A percentile compares a stretch with the other conserved stretches of the same genome.
Conservation (phyloP, 2,113 vertebrate species). For the Epinephelus lanceolatus region DNA sequence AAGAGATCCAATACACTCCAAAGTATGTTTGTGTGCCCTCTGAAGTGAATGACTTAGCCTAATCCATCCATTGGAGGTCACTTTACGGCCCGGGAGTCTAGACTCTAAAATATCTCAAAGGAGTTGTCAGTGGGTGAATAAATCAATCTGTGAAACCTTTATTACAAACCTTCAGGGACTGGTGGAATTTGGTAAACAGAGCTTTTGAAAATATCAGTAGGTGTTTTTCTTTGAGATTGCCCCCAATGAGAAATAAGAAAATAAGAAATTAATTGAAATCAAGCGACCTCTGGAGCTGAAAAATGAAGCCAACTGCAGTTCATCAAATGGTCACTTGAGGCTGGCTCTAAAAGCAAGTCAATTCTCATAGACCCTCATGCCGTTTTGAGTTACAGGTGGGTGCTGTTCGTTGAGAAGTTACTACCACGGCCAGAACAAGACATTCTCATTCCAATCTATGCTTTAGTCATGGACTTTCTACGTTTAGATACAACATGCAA, state of each 20-base stretch:
- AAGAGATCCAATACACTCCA: conserved; percentile 68
- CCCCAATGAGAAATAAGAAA: neutral
- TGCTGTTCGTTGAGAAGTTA: too few relatives aligned
- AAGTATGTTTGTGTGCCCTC: conserved; percentile 64
- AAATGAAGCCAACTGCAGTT: too few relatives aligned
- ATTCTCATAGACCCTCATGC: too few relatives aligned
- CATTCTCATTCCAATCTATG: too few relatives aligned
- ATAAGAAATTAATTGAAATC: conserved; percentile 14
- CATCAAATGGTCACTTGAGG: too few relatives aligned
- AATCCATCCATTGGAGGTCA: conserved; percentile 75
- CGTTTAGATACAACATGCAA: too few relatives aligned
- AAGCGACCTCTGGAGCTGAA: too few relatives aligned
- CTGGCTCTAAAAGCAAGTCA: too few relatives aligned
- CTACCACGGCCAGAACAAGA: too few relatives aligned
- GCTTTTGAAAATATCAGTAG: neutral
- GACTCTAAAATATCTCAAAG: conserved; percentile 57
- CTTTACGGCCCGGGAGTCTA: conserved; percentile 56
- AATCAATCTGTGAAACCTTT: conserved; percentile 52
- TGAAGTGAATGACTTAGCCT: conserved; percentile 63
- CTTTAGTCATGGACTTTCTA: too few relatives aligned
- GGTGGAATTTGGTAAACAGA: conserved; percentile 26
- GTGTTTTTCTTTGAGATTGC: conserved; percentile 17
- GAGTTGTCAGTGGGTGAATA: conserved; percentile 43
- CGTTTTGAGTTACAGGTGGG: too few relatives aligned
- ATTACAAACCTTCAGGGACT: conserved; percentile 6